phyloP scores from a whole-genome alignment of 2,113 vertebrate genomes.

The Tachysurus fulvidraco region DNA sequence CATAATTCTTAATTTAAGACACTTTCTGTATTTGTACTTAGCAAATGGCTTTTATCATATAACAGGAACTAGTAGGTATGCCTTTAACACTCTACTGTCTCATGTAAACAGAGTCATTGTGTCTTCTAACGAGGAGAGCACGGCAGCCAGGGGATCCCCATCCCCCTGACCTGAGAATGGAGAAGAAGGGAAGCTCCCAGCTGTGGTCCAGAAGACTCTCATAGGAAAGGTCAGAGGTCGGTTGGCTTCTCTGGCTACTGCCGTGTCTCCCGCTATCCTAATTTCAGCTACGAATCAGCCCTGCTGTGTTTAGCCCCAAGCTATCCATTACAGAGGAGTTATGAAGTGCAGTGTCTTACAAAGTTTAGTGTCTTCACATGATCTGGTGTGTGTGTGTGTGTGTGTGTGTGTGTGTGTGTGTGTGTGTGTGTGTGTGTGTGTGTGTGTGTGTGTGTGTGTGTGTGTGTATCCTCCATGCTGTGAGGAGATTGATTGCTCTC shows the following conservation, averaged over 20 bases:
- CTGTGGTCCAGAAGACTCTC: slow-evolving; percentile 40
- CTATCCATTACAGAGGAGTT: slow-evolving; percentile 27
- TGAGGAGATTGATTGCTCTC: slow-evolving; percentile 71
- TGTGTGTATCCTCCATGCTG: slow-evolving; percentile 57
- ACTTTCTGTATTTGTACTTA: not conserved
- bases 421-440: slow-evolving; percentile 34
- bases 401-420: slow-evolving; percentile 23
- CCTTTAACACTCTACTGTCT: slow-evolving; percentile 12
- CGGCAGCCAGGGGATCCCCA: not conserved
- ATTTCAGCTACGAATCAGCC: slow-evolving; percentile 31
- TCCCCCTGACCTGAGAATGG: slow-evolving; percentile 40
- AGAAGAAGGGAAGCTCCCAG: slow-evolving; percentile 36
- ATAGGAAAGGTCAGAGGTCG: slow-evolving; percentile 34
- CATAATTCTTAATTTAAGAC: too few relatives aligned
- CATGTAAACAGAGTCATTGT: slow-evolving; percentile 33
- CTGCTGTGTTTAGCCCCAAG: slow-evolving; percentile 22
- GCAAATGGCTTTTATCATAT: not conserved
- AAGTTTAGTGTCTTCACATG: slow-evolving; percentile 23
- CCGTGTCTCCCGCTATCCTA: slow-evolving; percentile 27
- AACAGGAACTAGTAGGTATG: not conserved
- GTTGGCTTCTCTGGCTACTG: slow-evolving; percentile 26
- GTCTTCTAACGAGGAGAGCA: slow-evolving; percentile 27
- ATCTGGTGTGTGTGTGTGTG: slow-evolving; percentile 29
- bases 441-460: slow-evolving; percentile 25
- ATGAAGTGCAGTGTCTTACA: slow-evolving; percentile 18